These are phyloP conservation scores for Caenorhabditis plicata DNA, from an alignment of 2,888 invertebrate genomes.

Conservation along the genomic window DNA sequence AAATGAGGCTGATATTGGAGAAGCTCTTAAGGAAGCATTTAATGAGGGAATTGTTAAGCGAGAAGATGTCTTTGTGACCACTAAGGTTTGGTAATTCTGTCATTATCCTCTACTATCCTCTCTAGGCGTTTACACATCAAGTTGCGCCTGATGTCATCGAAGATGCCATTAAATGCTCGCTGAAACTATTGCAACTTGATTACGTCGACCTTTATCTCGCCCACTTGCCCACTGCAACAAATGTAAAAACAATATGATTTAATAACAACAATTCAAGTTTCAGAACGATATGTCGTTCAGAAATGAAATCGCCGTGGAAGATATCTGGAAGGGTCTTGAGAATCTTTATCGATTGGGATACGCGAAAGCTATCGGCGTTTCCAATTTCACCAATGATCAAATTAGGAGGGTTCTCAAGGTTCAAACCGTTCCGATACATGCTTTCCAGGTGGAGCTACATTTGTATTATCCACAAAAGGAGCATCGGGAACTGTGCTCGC, in stretches of 20 bases:
- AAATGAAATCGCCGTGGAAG: slow-evolving; percentile 41
- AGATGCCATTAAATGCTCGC: slow-evolving; percentile 29
- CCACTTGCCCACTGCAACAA: slow-evolving; percentile 75
- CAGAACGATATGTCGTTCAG: slow-evolving; percentile 22
- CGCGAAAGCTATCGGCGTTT: slow-evolving; percentile 80
- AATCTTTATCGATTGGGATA: slow-evolving; percentile 73
- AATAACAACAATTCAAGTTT: slow-evolving; percentile 5
- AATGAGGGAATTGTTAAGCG: slow-evolving; percentile 74
- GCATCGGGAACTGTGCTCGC: slow-evolving; percentile 71
- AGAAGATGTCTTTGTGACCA: slow-evolving; percentile 80
- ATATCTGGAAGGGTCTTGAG: slow-evolving; percentile 57
- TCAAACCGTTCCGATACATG: slow-evolving; percentile 63
- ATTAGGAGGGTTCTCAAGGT: slow-evolving; percentile 71
- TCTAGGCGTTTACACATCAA: slow-evolving; percentile 10
- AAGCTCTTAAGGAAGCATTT: slow-evolving; percentile 76
- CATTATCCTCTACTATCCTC: background rate
- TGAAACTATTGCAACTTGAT: slow-evolving; percentile 75
- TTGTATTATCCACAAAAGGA: slow-evolving; percentile 77
- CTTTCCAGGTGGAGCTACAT: slow-evolving; percentile 77
- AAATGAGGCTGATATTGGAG: slow-evolving; percentile 78
- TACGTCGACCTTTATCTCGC: slow-evolving; percentile 82
- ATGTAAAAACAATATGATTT: no score
- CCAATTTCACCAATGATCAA: slow-evolving; percentile 80
- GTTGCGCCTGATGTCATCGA: slow-evolving; percentile 16
- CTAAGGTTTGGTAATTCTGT: slow-evolving; percentile 70